phyloP scores from a whole-genome alignment of 2,113 vertebrate genomes.

The Tricholaema leucomelas region DNA sequence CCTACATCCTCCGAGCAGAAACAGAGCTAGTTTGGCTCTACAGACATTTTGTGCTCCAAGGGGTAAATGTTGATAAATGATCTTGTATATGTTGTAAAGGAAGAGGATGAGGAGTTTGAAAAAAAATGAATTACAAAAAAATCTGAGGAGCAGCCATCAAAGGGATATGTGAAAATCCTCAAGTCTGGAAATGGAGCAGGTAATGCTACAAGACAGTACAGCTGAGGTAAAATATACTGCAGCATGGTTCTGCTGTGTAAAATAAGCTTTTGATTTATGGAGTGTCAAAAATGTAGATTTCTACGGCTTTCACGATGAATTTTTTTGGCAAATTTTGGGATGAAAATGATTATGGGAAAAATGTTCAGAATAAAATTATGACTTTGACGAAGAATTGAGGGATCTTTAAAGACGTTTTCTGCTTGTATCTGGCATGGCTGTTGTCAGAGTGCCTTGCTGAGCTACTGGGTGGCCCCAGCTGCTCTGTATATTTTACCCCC shows the following conservation, averaged over 20 bases:
- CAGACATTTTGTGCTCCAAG: neutral
- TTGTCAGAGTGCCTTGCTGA: neutral
- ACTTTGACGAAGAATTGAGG: slow-evolving; percentile 41
- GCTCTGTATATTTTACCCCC: slow-evolving; percentile 45
- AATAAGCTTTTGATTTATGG: slow-evolving; percentile 84
- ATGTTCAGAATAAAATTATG: slow-evolving; percentile 66
- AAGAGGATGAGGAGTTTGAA: neutral
- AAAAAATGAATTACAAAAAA: neutral
- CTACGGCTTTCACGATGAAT: slow-evolving; percentile 76
- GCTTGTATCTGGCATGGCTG: slow-evolving; percentile 40
- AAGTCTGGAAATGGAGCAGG: slow-evolving; percentile 40
- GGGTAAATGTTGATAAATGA: neutral
- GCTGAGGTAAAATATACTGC: slow-evolving; percentile 60
- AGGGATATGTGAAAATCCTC: slow-evolving; percentile 11
- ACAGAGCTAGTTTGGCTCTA: neutral
- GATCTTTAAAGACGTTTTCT: slow-evolving; percentile 48
- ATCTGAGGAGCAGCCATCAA: neutral
- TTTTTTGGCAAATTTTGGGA: slow-evolving; percentile 80
- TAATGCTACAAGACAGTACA: slow-evolving; percentile 46
- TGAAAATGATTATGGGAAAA: slow-evolving; percentile 71
- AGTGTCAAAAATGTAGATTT: slow-evolving; percentile 83
- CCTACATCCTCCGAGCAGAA: neutral
- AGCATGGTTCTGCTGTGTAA: slow-evolving; percentile 76
- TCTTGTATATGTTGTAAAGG: neutral
- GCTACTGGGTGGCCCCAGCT: slow-evolving; percentile 63